phyloP scores from a whole-genome alignment of 1,140 invertebrate genomes.

The Whitmania pigra region DNA sequence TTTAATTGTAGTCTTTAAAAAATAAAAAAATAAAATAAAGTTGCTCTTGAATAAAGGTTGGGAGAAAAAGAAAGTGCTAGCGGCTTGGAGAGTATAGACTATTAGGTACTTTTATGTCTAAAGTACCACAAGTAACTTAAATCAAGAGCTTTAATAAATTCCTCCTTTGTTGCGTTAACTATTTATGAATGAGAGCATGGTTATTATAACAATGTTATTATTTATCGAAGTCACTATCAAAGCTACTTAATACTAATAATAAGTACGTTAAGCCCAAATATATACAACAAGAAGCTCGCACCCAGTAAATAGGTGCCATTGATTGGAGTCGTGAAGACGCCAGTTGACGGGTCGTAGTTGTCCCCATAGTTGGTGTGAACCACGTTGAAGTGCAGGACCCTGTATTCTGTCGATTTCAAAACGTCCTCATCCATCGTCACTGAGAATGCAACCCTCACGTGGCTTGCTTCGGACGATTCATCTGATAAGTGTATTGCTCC shows the following conservation, averaged over 20 bases:
- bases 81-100: too few relatives aligned
- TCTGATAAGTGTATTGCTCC: not conserved
- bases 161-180: not conserved
- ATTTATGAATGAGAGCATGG: not conserved
- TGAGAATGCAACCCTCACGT: constrained; percentile 20
- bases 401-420: constrained; percentile 13
- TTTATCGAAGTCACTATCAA: too few relatives aligned
- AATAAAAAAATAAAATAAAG: too few relatives aligned
- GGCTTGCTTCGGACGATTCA: not conserved
- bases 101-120: too few relatives aligned
- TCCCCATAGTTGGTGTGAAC: constrained; percentile 29
- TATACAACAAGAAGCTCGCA: not conserved
- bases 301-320: constrained; percentile 28
- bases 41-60: too few relatives aligned
- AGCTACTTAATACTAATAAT: too few relatives aligned
- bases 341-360: constrained; percentile 25
- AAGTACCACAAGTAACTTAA: too few relatives aligned
- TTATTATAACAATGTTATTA: too few relatives aligned
- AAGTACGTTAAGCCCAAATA: not conserved
- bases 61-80: too few relatives aligned
- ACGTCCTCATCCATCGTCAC: constrained; percentile 22
- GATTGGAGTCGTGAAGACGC: constrained; percentile 28
- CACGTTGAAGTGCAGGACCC: constrained; percentile 24
- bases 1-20: too few relatives aligned
- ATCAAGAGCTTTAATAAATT: not conserved